These are phyloP conservation scores for Rhinolophus sinicus DNA, from an alignment of 2,113 vertebrate species.

Conservation along the genomic window DNA sequence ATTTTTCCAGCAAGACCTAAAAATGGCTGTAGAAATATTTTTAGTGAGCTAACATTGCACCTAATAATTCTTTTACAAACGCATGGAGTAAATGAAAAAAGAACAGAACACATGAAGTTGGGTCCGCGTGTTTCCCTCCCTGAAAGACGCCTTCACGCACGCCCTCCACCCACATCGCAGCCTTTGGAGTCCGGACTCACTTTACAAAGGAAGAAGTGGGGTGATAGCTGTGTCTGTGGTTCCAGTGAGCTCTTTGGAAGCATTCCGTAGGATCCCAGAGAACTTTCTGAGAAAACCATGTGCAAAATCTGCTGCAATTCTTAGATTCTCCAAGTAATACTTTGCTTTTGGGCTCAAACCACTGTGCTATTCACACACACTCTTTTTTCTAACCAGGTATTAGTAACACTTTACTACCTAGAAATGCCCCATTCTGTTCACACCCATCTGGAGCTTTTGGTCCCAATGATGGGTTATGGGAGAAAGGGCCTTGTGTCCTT, in stretches of 20 bases:
- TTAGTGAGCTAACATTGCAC: background rate
- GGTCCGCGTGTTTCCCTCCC: background rate
- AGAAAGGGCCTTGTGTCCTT: background rate
- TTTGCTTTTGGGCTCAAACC: background rate
- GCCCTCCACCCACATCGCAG: too few species aligned
- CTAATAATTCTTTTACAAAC: background rate
- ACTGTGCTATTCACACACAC: rapidly evolving
- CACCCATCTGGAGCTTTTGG: background rate
- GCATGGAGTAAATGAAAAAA: background rate
- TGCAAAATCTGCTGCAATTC: too few species aligned
- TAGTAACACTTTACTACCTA: rapidly evolving
- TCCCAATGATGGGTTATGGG: background rate
- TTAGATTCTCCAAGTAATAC: rapidly evolving
- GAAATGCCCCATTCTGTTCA: background rate
- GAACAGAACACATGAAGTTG: rapidly evolving
- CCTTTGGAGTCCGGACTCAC: rapidly evolving
- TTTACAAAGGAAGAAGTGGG: rapidly evolving
- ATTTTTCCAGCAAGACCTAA: background rate
- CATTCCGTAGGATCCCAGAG: too few species aligned
- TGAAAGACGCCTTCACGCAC: rapidly evolving
- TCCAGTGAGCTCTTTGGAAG: background rate
- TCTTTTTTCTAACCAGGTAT: background rate
- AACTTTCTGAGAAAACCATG: background rate
- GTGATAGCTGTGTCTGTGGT: rapidly evolving
- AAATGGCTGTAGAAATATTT: background rate